Percentiles rank a stretch among this genome's conserved stretches.
Evolutionary conservation across 1,140 invertebrate genomes (phyloP).

Genomic region (Aphelenchoides avenae): DNA sequence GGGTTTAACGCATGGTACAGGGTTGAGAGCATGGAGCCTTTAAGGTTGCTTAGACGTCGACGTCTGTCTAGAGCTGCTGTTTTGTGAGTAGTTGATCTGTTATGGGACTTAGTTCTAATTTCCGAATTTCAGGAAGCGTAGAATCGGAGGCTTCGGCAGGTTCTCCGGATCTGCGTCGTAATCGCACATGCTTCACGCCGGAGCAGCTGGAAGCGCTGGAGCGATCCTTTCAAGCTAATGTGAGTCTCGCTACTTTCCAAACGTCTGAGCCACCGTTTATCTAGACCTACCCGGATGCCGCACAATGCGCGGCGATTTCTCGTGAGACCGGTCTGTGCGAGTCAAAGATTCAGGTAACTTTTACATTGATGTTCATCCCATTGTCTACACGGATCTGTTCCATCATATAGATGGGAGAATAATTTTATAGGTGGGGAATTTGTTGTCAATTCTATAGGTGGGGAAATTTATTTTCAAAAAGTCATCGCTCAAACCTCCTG

Average conservation of each 20-base stretch:
- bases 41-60: background rate
- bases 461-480: no score
- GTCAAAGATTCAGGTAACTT: constrained; percentile 55
- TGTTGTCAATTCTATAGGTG: no score
- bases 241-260: no score
- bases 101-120: constrained; percentile 69
- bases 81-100: background rate
- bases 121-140: no score
- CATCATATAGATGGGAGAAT: no score
- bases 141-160: no score
- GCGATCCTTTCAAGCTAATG: constrained; percentile 68
- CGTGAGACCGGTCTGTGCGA: constrained; percentile 42
- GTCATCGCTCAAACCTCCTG: no score
- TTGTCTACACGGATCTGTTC: no score
- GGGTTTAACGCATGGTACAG: no score
- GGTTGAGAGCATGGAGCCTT: background rate
- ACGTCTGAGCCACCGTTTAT: no score
- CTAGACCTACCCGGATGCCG: constrained; percentile 60
- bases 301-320: constrained; percentile 39
- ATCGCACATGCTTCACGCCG: constrained; percentile 96
- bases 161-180: constrained; percentile 70
- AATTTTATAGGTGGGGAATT: no score
- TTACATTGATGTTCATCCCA: no score
- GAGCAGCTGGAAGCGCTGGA: constrained; percentile 97
- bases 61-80: background rate